phyloP scores from a whole-genome alignment of 2,113 vertebrate genomes.

The Thinocorus orbignyianus region DNA sequence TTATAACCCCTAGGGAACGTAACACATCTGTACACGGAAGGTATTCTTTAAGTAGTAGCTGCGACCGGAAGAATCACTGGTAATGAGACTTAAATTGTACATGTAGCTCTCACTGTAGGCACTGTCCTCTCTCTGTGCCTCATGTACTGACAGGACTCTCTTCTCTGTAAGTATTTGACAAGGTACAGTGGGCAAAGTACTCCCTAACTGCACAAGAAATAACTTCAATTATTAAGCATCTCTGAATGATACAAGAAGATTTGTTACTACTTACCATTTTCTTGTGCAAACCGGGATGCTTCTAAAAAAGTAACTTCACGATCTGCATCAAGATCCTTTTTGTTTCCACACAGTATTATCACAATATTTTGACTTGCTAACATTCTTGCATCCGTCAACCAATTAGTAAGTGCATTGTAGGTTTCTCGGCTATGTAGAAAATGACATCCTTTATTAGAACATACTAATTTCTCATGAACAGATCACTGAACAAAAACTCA shows the following conservation, averaged over 20 bases:
- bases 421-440: slow-evolving; percentile 77
- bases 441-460: slow-evolving; percentile 51
- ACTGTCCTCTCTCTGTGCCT: neutral
- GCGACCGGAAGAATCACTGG: neutral
- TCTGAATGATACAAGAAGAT: neutral
- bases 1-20: neutral
- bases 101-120: neutral
- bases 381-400: slow-evolving; percentile 83
- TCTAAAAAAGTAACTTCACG: slow-evolving; percentile 82
- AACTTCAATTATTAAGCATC: neutral
- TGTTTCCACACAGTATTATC: slow-evolving; percentile 82
- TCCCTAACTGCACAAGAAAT: neutral
- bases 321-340: slow-evolving; percentile 81
- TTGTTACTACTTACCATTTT: slow-evolving; percentile 74
- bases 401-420: slow-evolving; percentile 84
- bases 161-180: neutral
- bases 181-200: neutral
- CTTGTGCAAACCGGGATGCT: slow-evolving; percentile 81
- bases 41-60: neutral
- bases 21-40: neutral
- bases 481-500: neutral
- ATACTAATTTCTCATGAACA: neutral
- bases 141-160: neutral
- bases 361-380: slow-evolving; percentile 82
- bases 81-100: neutral